Evolutionary conservation across 1,140 invertebrate species (phyloP), one percentile per base, ranked within the genome.

Genomic region (Pogonomyrmex californicus): DNA sequence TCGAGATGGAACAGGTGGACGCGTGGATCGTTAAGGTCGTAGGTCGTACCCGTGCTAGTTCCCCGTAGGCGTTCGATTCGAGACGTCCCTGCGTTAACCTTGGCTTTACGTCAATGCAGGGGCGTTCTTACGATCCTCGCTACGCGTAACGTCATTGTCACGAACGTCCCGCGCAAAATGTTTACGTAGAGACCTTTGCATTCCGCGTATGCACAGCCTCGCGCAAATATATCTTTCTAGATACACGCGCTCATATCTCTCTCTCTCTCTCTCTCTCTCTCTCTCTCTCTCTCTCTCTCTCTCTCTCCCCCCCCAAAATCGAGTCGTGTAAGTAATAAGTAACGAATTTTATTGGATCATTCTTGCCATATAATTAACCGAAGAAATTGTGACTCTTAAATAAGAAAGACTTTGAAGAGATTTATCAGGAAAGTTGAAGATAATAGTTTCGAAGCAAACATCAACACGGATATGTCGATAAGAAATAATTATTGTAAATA

Each of bases 31-130:
- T 60, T 75, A 73, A 81, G 79, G 78, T 75, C 86, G 86, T 87
- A 68, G 85, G 85, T 79, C 70, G 78, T 73, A 60, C 54, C 54
- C 78, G 86, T 86, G 66, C 77, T 66, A 86, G 51, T 87, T 85
- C 54, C 77, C 70, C 77, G 88, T 88, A 81, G 86, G 88, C 71
- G 85, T 89, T 88, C 87, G 89, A 88, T 90, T 85, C 91, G 87
- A 73, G 86, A 87, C 88, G 88, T 87, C 51, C 78, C 83, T 85
- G 86, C 70, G 86, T 86, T 88, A 90, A 91, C 83, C 86, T 91
- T 91, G 91, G 73, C 62, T 88, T 86, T 91, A 89, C 88, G 91
- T 89, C 87, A 91, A 89, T 91, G 91, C 88, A 91, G 90, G 66
- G 90, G 86, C 83, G 88, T 85, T 83, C 78, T 79, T 87, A 85